Evolutionary conservation across 2,888 invertebrate genomes (phyloP).

Genomic region (Cyaniris semiargus): DNA sequence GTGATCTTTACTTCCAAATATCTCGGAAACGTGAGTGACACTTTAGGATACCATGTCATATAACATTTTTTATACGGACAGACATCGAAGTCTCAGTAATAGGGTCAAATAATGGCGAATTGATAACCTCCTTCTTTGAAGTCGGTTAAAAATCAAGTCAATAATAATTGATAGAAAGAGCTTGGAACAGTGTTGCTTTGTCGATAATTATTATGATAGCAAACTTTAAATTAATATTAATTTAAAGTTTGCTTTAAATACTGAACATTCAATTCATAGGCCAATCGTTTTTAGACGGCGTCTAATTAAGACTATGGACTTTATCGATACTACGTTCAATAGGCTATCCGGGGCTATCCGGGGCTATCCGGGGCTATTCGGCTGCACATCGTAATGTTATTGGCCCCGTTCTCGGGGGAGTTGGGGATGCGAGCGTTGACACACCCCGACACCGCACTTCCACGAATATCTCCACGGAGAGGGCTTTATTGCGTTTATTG

Average conservation of each 20-base stretch:
- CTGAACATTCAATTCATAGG: background rate
- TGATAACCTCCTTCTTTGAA: too few relatives aligned
- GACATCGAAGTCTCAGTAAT: too few relatives aligned
- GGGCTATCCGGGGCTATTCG: constrained; percentile 4
- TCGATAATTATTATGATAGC: background rate
- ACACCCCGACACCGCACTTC: constrained; percentile 22
- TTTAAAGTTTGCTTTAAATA: background rate
- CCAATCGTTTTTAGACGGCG: background rate
- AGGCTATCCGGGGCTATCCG: background rate
- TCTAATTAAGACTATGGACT: background rate
- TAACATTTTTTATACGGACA: too few relatives aligned
- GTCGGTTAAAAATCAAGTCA: too few relatives aligned
- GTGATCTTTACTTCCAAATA: too few relatives aligned
- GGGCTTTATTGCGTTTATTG: constrained; percentile 14
- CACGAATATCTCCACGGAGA: background rate
- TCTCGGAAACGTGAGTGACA: too few relatives aligned
- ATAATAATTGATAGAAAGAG: too few relatives aligned
- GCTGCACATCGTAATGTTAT: constrained; percentile 26
- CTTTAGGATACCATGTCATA: too few relatives aligned
- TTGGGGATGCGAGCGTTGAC: constrained; percentile 11
- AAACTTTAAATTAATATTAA: background rate
- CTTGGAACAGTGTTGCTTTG: too few relatives aligned
- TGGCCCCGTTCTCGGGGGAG: background rate
- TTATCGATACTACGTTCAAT: background rate
- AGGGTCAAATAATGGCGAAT: too few relatives aligned